Percentiles rank a stretch among this genome's conserved stretches.
Conservation (phyloP, 2,797 vertebrate genomes). For the Cossypha caffra region DNA sequence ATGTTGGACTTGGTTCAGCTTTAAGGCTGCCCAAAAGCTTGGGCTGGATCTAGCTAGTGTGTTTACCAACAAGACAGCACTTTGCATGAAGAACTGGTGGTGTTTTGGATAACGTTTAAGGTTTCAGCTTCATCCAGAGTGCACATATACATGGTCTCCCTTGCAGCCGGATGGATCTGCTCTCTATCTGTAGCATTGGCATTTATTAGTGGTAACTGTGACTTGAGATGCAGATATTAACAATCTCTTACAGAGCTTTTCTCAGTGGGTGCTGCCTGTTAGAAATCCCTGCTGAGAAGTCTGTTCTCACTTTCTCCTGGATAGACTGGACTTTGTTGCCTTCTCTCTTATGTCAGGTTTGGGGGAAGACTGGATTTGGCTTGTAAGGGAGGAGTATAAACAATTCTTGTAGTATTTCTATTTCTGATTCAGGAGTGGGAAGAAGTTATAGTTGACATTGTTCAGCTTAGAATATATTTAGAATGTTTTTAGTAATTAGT, state of each 20-base stretch:
- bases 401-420: neutral
- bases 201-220: neutral
- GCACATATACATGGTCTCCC: neutral
- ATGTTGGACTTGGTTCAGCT: neutral
- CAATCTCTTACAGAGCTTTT: neutral
- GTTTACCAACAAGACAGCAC: neutral
- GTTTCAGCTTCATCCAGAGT: neutral
- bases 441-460: neutral
- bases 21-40: neutral
- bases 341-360: neutral
- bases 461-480: neutral
- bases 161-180: neutral
- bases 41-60: neutral
- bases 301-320: neutral
- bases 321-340: neutral
- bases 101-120: neutral
- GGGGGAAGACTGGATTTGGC: neutral
- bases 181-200: fast-evolving
- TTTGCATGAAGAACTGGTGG: neutral
- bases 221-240: neutral
- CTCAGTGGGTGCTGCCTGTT: neutral
- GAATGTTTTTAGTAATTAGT: neutral
- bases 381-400: neutral
- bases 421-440: neutral
- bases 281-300: neutral